Conservation (phyloP, 2,797 vertebrate genomes). For the Tapirus indicus region DNA sequence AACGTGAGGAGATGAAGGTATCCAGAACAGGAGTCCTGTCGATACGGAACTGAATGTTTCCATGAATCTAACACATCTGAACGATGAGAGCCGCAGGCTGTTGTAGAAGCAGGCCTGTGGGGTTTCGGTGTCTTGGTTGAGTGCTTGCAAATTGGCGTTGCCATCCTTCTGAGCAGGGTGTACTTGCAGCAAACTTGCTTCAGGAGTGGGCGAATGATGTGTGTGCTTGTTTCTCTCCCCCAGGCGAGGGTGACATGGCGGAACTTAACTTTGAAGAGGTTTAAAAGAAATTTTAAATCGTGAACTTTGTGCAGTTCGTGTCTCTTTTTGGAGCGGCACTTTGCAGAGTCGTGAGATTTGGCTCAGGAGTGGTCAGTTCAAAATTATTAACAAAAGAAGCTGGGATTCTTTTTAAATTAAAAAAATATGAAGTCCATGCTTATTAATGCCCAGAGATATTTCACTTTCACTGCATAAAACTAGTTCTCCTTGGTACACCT, state of each 20-base stretch:
- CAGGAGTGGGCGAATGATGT: accelerated
- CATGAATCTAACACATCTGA: not conserved
- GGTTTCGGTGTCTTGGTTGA: not conserved
- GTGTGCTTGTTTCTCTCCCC: not conserved
- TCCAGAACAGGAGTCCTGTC: not conserved
- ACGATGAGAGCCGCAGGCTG: not conserved
- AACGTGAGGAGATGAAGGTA: not conserved
- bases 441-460: not conserved
- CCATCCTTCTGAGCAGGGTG: not conserved
- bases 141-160: not conserved
- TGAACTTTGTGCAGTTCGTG: not conserved
- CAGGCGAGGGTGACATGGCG: not conserved
- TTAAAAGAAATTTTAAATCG: not conserved
- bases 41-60: not conserved
- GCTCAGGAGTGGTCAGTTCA: not conserved
- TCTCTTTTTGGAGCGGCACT: not conserved
- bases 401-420: conserved; percentile 39
- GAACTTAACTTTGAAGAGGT: not conserved
- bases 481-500: not conserved
- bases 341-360: not conserved
- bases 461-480: not conserved
- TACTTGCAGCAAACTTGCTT: not conserved
- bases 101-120: not conserved
- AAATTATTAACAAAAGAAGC: not conserved
- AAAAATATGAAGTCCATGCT: not conserved